Conservation (phyloP, 2,888 invertebrate genomes). For the Pilophorus perplexus region DNA sequence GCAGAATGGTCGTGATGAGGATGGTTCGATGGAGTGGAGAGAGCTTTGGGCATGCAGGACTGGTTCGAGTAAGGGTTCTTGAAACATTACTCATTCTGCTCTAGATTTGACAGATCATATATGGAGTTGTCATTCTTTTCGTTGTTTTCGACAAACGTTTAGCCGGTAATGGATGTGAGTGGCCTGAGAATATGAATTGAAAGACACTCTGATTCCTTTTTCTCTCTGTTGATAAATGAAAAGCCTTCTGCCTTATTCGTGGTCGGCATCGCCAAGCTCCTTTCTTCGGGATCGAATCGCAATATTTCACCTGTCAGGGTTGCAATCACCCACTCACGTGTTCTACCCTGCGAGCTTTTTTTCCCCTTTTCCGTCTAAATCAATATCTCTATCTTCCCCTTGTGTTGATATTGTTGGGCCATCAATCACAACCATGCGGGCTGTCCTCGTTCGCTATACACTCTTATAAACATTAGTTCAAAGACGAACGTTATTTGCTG, state of each 20-base stretch:
- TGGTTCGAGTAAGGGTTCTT: not conserved
- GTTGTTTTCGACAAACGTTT: slow-evolving; percentile 43
- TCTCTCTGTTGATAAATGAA: slow-evolving; percentile 42
- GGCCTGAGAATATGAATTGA: slow-evolving; percentile 41
- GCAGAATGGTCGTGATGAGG: too few species aligned
- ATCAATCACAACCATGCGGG: slow-evolving; percentile 39
- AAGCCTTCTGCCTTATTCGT: slow-evolving; percentile 37
- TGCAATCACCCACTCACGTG: slow-evolving; percentile 41
- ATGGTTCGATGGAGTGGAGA: too few species aligned
- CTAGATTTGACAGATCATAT: slow-evolving; percentile 43
- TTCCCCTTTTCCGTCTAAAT: slow-evolving; percentile 35
- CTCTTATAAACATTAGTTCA: slow-evolving; percentile 32
- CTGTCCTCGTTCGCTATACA: slow-evolving; percentile 14
- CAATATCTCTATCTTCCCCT: slow-evolving; percentile 38
- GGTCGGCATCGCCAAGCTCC: slow-evolving; percentile 40
- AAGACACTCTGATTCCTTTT: slow-evolving; percentile 42
- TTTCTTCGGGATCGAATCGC: slow-evolving; percentile 40
- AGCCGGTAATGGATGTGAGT: slow-evolving; percentile 42
- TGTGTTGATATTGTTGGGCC: slow-evolving; percentile 39
- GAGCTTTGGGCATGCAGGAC: slow-evolving; percentile 15
- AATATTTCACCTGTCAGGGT: slow-evolving; percentile 42
- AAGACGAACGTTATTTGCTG: too few species aligned
- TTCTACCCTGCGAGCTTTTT: slow-evolving; percentile 14
- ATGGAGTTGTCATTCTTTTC: slow-evolving; percentile 42
- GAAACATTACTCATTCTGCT: slow-evolving; percentile 40